Evolutionary conservation across 2,797 vertebrate species (phyloP).

Genomic region (Labroides dimidiatus): DNA sequence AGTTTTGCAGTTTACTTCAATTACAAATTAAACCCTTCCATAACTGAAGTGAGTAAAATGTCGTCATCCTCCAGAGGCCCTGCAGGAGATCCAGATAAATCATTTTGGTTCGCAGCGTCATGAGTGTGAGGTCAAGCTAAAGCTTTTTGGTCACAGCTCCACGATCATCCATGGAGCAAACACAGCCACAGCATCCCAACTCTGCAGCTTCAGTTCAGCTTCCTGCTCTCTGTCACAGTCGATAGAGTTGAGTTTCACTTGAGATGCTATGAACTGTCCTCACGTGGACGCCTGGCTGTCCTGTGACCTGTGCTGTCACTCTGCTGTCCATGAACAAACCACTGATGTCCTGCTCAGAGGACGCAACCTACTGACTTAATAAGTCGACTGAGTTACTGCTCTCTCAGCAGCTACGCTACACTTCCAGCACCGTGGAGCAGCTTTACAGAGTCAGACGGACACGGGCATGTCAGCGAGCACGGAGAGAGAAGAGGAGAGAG

Average conservation of each 20-base stretch:
- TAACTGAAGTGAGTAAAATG: too few relatives aligned
- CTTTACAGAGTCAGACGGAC: background rate
- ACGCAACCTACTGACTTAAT: slow-evolving; percentile 49
- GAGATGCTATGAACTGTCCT: slow-evolving; percentile 48
- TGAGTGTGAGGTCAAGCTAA: slow-evolving; percentile 13
- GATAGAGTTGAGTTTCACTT: slow-evolving; percentile 42
- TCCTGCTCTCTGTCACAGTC: slow-evolving; percentile 38
- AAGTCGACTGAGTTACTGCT: slow-evolving; percentile 28
- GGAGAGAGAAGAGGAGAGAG: background rate
- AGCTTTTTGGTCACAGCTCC: slow-evolving; percentile 10
- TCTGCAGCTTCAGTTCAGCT: slow-evolving; percentile 3
- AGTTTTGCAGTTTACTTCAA: too few relatives aligned
- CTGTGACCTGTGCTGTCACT: slow-evolving; percentile 57
- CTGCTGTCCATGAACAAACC: slow-evolving; percentile 45
- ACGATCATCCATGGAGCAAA: slow-evolving; percentile 1
- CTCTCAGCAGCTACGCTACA: slow-evolving; percentile 15
- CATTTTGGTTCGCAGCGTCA: slow-evolving; percentile 13
- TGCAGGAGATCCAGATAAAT: slow-evolving; percentile 6
- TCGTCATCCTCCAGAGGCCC: background rate
- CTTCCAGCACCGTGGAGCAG: background rate
- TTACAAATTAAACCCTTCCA: too few relatives aligned
- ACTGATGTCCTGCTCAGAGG: slow-evolving; percentile 38
- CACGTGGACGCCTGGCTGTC: slow-evolving; percentile 39
- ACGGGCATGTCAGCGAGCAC: slow-evolving; percentile 3
- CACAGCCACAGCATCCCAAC: slow-evolving; percentile 2